Percentiles rank a stretch among this genome's conserved stretches.
phyloP scores from a whole-genome alignment of 2,888 invertebrate species.

The Heteropelma amictum region DNA sequence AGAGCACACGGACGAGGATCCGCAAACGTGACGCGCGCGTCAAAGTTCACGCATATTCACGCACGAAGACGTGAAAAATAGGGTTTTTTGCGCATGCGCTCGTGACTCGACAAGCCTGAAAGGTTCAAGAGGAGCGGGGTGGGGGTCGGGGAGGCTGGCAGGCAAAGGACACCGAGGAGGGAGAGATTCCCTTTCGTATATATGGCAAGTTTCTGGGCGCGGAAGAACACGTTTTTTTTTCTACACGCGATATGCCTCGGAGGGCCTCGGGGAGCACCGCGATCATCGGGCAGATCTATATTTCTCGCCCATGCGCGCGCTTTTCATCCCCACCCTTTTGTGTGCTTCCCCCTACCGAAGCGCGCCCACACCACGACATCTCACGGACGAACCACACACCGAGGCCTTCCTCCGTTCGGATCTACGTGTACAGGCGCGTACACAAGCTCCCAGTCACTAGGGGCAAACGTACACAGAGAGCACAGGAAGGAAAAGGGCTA shows the following conservation, averaged over 20 bases:
- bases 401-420: too few relatives aligned
- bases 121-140: not conserved
- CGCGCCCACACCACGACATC: not conserved
- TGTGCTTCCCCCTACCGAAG: not conserved
- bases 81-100: not conserved
- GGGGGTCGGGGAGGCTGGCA: not conserved
- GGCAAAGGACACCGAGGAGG: slow-evolving; percentile 24
- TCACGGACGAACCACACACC: not conserved
- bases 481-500: not conserved
- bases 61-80: too few relatives aligned
- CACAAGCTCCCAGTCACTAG: not conserved
- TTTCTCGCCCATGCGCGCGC: slow-evolving; percentile 61
- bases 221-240: slow-evolving; percentile 25
- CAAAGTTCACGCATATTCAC: not conserved
- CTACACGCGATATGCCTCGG: slow-evolving; percentile 2
- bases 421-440: not conserved
- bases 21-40: not conserved
- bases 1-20: not conserved
- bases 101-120: not conserved
- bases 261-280: slow-evolving; percentile 14
- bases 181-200: not conserved
- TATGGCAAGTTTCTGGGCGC: slow-evolving; percentile 27
- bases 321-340: slow-evolving; percentile 38
- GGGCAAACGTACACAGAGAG: not conserved
- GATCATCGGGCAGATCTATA: slow-evolving; percentile 58